Evolutionary conservation across 2,113 vertebrate species (phyloP).

Genomic region (Nibea coibor): DNA sequence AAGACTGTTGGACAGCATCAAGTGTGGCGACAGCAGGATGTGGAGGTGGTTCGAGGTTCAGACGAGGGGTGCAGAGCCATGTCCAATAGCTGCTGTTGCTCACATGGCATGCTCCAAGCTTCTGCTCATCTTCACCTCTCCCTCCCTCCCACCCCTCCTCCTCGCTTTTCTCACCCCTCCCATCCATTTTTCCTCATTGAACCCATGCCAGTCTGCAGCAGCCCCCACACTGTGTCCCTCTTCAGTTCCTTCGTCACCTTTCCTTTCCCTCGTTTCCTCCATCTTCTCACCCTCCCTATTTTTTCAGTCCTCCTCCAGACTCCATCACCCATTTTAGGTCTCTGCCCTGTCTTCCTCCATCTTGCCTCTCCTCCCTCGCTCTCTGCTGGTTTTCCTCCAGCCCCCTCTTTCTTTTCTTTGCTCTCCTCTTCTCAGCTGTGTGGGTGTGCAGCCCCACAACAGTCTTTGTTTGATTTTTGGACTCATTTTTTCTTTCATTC

Average conservation of each 20-base stretch:
- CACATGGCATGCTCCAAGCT: background rate
- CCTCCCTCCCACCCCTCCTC: background rate
- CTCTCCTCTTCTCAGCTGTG: background rate
- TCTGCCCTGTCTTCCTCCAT: constrained; percentile 18
- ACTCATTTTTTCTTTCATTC: background rate
- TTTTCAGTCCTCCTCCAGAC: constrained; percentile 25
- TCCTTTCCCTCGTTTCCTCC: background rate
- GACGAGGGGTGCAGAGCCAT: background rate
- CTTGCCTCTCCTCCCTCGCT: constrained; percentile 21
- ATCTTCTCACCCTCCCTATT: constrained; percentile 12
- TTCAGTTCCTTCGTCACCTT: background rate
- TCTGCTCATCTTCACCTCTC: background rate
- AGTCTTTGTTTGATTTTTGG: constrained; percentile 34
- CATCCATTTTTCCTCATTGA: constrained; percentile 6
- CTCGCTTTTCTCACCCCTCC: constrained; percentile 3
- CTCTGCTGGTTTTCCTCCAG: background rate
- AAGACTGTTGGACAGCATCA: background rate
- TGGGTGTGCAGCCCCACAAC: constrained; percentile 10
- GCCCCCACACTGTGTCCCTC: constrained; percentile 7
- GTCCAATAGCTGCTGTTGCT: constrained; percentile 19
- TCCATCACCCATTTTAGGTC: constrained; percentile 38
- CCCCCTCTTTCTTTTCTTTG: background rate
- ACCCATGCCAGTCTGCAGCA: constrained; percentile 18
- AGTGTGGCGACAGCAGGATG: constrained; percentile 26
- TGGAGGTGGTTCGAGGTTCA: constrained; percentile 20